These are phyloP conservation scores for Girardia tigrina DNA, from an alignment of 2,888 invertebrate species.

Conservation along the genomic window DNA sequence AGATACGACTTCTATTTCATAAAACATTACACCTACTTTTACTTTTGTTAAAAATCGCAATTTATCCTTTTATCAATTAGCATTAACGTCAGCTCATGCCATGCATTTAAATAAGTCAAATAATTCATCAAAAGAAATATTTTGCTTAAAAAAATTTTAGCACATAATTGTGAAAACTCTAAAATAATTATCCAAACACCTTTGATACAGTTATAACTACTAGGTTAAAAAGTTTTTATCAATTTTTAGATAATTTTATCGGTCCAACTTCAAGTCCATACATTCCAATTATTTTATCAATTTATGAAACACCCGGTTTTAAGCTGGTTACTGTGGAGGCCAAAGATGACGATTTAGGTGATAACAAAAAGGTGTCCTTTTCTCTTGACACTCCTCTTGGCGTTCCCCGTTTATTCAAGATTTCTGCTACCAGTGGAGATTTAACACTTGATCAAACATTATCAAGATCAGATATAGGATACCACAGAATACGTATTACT, in stretches of 20 bases:
- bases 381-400: neutral
- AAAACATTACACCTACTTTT: too few species aligned
- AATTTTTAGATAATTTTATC: neutral
- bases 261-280: neutral
- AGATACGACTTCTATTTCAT: too few species aligned
- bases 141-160: too few species aligned
- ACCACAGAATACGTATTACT: neutral
- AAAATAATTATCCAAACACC: too few species aligned
- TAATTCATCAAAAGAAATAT: too few species aligned
- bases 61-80: too few species aligned
- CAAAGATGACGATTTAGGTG: neutral
- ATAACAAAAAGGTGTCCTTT: neutral
- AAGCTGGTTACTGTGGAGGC: neutral
- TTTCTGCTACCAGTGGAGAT: neutral
- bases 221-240: neutral
- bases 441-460: neutral
- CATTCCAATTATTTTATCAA: neutral
- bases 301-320: neutral
- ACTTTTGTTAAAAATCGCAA: too few species aligned
- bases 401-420: neutral
- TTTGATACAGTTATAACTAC: too few species aligned
- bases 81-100: too few species aligned
- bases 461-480: neutral
- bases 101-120: too few species aligned
- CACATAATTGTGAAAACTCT: too few species aligned